These are phyloP conservation scores for Laterallus jamaicensis DNA, from an alignment of 2,113 vertebrate genomes.

Conservation along the genomic window DNA sequence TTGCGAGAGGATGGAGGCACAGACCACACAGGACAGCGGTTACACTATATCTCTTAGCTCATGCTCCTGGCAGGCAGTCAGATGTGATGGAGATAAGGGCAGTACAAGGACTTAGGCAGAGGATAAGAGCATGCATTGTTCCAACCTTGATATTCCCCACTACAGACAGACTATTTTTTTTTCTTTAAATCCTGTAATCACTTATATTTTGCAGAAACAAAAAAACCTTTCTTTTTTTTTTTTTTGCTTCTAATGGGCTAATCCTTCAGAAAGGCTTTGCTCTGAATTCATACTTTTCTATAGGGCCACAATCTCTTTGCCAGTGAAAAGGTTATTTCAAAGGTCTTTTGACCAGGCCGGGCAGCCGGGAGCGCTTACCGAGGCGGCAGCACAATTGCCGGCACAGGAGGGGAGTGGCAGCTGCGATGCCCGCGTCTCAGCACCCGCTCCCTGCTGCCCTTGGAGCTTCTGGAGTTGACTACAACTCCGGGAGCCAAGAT, in stretches of 20 bases:
- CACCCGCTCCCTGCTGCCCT: neutral
- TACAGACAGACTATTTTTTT: neutral
- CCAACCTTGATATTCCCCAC: neutral
- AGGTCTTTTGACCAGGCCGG: neutral
- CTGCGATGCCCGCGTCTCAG: neutral
- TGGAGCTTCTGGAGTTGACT: neutral
- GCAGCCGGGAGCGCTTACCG: neutral
- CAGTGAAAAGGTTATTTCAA: slow-evolving; percentile 49
- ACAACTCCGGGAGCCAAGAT: neutral
- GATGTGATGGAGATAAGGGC: slow-evolving; percentile 34
- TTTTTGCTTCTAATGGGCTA: slow-evolving; percentile 14
- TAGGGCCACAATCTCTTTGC: slow-evolving; percentile 5
- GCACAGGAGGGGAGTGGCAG: slow-evolving; percentile 30
- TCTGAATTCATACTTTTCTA: slow-evolving; percentile 59
- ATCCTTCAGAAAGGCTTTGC: slow-evolving; percentile 49
- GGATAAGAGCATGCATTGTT: slow-evolving; percentile 27
- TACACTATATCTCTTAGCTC: neutral
- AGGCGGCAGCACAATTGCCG: neutral
- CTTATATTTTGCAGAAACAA: slow-evolving; percentile 48
- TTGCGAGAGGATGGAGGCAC: neutral
- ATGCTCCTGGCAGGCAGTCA: neutral
- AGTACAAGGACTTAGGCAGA: neutral
- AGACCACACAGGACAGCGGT: slow-evolving; percentile 48
- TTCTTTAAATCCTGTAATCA: slow-evolving; percentile 33
- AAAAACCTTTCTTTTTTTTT: slow-evolving; percentile 38